phyloP scores from a whole-genome alignment of 1,140 invertebrate genomes.

The Camponotus vicinus region DNA sequence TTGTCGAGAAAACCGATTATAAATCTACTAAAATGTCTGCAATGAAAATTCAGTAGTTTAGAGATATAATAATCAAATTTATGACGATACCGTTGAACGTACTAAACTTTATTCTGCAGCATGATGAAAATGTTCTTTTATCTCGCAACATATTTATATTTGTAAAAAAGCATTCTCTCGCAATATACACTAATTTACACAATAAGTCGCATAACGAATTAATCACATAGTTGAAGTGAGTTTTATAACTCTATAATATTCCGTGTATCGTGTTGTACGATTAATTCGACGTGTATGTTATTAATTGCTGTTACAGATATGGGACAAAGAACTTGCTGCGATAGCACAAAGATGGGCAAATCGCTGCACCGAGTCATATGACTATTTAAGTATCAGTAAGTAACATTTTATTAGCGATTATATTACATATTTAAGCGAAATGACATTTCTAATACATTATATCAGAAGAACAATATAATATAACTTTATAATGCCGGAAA shows the following conservation, averaged over 20 bases:
- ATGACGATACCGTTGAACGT: too few relatives aligned
- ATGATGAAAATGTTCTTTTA: not conserved
- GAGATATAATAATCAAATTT: too few relatives aligned
- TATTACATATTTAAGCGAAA: not conserved
- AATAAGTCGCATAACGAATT: not conserved
- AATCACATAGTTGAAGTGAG: not conserved
- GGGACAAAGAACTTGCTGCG: slow-evolving; percentile 94
- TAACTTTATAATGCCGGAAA: not conserved
- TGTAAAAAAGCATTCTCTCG: not conserved
- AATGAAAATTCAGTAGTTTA: too few relatives aligned
- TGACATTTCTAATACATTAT: not conserved
- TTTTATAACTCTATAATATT: not conserved
- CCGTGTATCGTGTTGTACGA: not conserved
- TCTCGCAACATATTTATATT: not conserved
- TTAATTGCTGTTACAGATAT: slow-evolving; percentile 87
- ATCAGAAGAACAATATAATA: too few relatives aligned
- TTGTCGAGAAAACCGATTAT: too few relatives aligned
- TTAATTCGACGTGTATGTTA: slow-evolving; percentile 4
- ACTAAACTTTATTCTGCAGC: not conserved
- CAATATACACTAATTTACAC: slow-evolving; percentile 1
- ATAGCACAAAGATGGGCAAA: slow-evolving; percentile 94
- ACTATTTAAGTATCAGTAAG: slow-evolving; percentile 89
- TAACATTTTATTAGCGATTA: slow-evolving; percentile 70
- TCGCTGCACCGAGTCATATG: slow-evolving; percentile 92
- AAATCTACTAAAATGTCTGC: too few relatives aligned